Base-by-base conservation (phyloP, 1,140 invertebrate species). In the Neodiprion pinetum region DNA sequence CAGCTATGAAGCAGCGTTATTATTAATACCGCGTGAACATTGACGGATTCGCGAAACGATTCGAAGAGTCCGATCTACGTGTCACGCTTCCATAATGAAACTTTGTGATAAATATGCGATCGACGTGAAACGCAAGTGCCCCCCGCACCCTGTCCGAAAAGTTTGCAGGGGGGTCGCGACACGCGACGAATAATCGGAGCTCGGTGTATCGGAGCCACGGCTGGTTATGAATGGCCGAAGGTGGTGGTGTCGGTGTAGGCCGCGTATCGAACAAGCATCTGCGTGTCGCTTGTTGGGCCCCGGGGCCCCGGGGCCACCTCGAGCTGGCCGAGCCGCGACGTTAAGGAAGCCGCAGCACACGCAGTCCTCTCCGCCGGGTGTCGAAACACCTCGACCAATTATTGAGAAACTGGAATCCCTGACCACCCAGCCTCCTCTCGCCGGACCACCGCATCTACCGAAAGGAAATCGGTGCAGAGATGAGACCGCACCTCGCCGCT, bases 341-440 rank as follows among this genome's bases (percentile, higher is more conserved):
- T 17, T 61, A 61, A 61, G 53, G 53, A 61, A 61, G 53, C 53
- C 53, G 53, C 53, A 61, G 53, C 53, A 17, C n/a, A 61, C 53
- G 53, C 53, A 14, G 53, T 17, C 11, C 53, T 17, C n/a, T 61
- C 53, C 86, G 85, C 85, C 84, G 87, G 86, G 87, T 89, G 87
- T 89, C 84, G 87, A 88, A 88, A 89, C 87, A 89, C 86, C 86
- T 88, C 86, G 86, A 88, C 86, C 87, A 89, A 88, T 89, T 89
- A 89, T 89, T 85, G 85, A 86, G 87, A 87, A 89, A 89, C 87
- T 88, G 87, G 87, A 88, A 88, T 88, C 80, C 81, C 79, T 83
- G 86, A 83, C 86, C 85, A 86, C 85, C 86, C 86, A 87, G 67
- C n/a, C 53, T 61, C 53, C 53, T 61, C 28, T 1, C 28, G n/a